Evolutionary conservation across 2,888 invertebrate genomes (phyloP).

Genomic region (Apodemia mormo): DNA sequence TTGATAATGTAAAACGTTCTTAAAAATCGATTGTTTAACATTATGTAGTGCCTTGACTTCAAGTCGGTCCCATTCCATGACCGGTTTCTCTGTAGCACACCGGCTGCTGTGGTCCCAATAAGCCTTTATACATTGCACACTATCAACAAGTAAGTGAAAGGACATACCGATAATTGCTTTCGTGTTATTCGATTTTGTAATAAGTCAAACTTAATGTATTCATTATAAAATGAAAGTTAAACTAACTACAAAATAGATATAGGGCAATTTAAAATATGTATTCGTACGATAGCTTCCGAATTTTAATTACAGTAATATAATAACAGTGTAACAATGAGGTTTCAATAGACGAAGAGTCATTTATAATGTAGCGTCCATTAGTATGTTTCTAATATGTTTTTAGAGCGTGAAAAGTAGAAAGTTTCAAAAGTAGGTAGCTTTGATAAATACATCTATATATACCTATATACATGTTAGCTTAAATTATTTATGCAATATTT

Average conservation of each 20-base stretch:
- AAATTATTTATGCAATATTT: no score
- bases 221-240: slow-evolving; percentile 14
- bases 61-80: slow-evolving; percentile 73
- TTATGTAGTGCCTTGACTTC: slow-evolving; percentile 72
- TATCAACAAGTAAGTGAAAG: slow-evolving; percentile 73
- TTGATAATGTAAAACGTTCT: slow-evolving; percentile 49
- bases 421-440: slow-evolving; percentile 72
- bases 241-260: slow-evolving; percentile 16
- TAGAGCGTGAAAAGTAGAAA: slow-evolving; percentile 82
- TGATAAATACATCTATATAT: slow-evolving; percentile 46
- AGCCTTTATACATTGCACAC: slow-evolving; percentile 51
- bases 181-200: slow-evolving; percentile 62
- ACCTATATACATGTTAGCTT: neutral
- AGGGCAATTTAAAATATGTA: slow-evolving; percentile 9
- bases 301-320: slow-evolving; percentile 16
- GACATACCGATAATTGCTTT: slow-evolving; percentile 75
- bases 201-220: slow-evolving; percentile 31
- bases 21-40: slow-evolving; percentile 77
- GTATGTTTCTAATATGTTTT: slow-evolving; percentile 76
- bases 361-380: slow-evolving; percentile 65
- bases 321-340: slow-evolving; percentile 18
- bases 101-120: slow-evolving; percentile 65
- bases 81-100: slow-evolving; percentile 70
- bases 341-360: slow-evolving; percentile 49
- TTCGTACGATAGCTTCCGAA: slow-evolving; percentile 2